Conservation (phyloP, 2,797 vertebrate species). For the Masticophis lateralis region DNA sequence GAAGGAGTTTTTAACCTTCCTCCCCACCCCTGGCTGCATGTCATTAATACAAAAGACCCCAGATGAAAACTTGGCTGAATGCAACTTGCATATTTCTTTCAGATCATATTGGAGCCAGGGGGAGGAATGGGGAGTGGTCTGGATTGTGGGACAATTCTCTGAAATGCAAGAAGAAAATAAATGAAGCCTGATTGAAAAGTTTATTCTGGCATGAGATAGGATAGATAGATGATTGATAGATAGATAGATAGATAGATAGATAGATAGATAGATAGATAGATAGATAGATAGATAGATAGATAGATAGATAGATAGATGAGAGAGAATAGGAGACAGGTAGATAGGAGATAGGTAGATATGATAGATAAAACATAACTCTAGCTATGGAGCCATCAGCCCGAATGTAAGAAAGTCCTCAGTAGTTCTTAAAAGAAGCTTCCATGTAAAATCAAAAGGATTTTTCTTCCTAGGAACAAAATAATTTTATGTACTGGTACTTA, state of each 20-base stretch:
- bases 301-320: not conserved
- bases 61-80: not conserved
- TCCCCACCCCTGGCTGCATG: slow-evolving; percentile 48
- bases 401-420: not conserved
- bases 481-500: not conserved
- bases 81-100: slow-evolving; percentile 27
- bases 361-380: not conserved
- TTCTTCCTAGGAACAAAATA: not conserved
- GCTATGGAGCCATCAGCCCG: not conserved
- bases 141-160: not conserved
- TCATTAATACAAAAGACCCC: slow-evolving; percentile 50
- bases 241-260: not conserved
- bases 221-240: not conserved
- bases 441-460: not conserved
- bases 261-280: not conserved
- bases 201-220: not conserved
- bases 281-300: not conserved
- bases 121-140: not conserved
- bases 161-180: not conserved
- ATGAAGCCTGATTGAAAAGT: not conserved
- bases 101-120: not conserved
- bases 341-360: not conserved
- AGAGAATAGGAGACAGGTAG: not conserved
- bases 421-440: not conserved
- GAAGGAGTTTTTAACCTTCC: slow-evolving; percentile 36